Conservation (phyloP, 1,140 invertebrate species). For the Acromyrmex charruanus region DNA sequence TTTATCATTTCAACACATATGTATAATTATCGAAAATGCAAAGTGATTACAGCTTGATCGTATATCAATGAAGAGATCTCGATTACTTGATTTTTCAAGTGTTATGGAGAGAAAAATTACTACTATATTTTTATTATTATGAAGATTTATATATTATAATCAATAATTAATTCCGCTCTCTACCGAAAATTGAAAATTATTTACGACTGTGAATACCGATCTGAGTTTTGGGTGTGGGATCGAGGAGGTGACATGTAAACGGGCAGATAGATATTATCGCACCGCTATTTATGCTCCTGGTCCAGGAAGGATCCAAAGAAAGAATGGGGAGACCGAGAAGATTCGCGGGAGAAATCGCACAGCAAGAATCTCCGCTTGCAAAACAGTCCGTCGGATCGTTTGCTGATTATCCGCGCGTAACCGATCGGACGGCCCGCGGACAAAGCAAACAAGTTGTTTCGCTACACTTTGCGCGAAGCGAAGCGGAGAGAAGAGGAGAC, state of each 20-base stretch:
- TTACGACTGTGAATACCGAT: neutral
- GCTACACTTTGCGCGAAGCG: conserved; percentile 80
- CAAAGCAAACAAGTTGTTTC: conserved; percentile 82
- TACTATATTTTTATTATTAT: neutral
- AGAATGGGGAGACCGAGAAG: neutral
- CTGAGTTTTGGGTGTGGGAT: conserved; percentile 5
- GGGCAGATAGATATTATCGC: conserved; percentile 43
- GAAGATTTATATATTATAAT: neutral
- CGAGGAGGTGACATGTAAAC: conserved; percentile 23
- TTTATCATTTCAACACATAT: neutral
- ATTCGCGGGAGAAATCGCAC: conserved; percentile 51
- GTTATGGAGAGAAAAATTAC: neutral
- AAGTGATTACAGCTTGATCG: neutral
- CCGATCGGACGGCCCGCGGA: conserved; percentile 67
- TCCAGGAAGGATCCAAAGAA: neutral
- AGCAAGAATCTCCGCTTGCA: conserved; percentile 46
- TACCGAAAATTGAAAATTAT: neutral
- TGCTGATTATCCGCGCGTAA: conserved; percentile 60
- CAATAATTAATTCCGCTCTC: neutral
- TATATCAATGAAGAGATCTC: neutral
- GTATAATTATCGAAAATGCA: neutral
- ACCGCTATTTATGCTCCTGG: conserved; percentile 45
- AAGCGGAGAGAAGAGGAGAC: conserved; percentile 22
- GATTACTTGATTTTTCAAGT: neutral
- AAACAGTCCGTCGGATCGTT: conserved; percentile 57